Evolutionary conservation across 1,140 invertebrate species (phyloP).

Genomic region (Armadillidium nasatum): DNA sequence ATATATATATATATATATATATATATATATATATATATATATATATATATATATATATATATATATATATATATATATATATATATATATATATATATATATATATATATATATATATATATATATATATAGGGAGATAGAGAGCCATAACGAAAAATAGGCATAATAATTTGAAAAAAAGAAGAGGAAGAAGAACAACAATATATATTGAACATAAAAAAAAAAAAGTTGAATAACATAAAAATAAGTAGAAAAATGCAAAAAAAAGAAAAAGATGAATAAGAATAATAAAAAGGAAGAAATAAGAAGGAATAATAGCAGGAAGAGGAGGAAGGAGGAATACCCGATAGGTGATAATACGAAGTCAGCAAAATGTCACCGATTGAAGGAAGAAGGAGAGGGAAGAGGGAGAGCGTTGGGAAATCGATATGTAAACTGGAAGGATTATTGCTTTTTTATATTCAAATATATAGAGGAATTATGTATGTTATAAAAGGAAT

Average conservation of each 20-base stretch:
- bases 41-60: no score
- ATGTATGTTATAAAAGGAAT: slow-evolving; percentile 9
- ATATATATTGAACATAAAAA: not conserved
- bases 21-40: no score
- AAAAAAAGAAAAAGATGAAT: no score
- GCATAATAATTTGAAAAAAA: no score
- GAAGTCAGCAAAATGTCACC: not conserved
- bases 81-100: no score
- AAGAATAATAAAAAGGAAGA: not conserved
- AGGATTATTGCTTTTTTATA: slow-evolving; percentile 3
- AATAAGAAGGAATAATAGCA: not conserved
- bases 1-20: no score
- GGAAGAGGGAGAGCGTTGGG: not conserved
- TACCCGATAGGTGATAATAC: not conserved
- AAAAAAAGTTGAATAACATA: not conserved
- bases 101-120: no score
- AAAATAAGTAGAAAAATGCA: not conserved
- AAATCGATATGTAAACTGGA: not conserved
- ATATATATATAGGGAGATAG: no score
- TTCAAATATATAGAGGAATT: slow-evolving; percentile 9
- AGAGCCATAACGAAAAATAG: no score
- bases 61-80: no score
- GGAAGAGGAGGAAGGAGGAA: not conserved
- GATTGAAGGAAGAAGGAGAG: not conserved
- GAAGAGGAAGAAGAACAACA: no score